Percentiles rank a stretch among this genome's conserved stretches.
These are phyloP conservation scores for Operophtera brumata DNA, from an alignment of 2,888 invertebrate species.

Conservation along the genomic window DNA sequence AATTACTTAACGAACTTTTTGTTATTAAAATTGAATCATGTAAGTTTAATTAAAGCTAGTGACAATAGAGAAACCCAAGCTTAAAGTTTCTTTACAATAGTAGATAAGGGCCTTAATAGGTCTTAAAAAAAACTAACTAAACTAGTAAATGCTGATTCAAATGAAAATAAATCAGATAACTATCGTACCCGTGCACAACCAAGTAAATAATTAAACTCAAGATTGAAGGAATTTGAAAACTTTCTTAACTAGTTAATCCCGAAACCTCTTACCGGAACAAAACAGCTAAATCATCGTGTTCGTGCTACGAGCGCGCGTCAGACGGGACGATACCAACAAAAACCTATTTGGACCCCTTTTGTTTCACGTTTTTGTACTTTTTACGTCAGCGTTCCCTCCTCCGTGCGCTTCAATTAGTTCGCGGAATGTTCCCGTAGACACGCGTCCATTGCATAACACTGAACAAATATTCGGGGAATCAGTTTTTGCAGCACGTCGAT, in stretches of 20 bases:
- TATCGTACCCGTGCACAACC: slow-evolving; percentile 9
- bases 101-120: too few species aligned
- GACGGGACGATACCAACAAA: slow-evolving; percentile 40
- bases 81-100: too few species aligned
- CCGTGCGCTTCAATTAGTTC: slow-evolving; percentile 48
- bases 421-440: slow-evolving; percentile 14
- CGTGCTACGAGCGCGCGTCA: slow-evolving; percentile 25
- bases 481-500: neutral
- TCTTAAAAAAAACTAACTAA: too few species aligned
- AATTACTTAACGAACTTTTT: neutral
- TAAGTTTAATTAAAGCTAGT: too few species aligned
- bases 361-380: slow-evolving; percentile 43
- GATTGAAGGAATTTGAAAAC: slow-evolving; percentile 31
- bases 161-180: slow-evolving; percentile 1
- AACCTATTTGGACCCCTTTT: slow-evolving; percentile 42
- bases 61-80: too few species aligned
- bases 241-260: slow-evolving; percentile 38
- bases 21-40: too few species aligned
- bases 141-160: slow-evolving; percentile 2
- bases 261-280: slow-evolving; percentile 39
- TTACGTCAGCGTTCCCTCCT: slow-evolving; percentile 31
- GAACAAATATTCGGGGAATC: neutral
- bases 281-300: slow-evolving; percentile 48
- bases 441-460: slow-evolving; percentile 12
- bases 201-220: slow-evolving; percentile 31